phyloP scores from a whole-genome alignment of 2,888 invertebrate species.

The Acleris cristana region DNA sequence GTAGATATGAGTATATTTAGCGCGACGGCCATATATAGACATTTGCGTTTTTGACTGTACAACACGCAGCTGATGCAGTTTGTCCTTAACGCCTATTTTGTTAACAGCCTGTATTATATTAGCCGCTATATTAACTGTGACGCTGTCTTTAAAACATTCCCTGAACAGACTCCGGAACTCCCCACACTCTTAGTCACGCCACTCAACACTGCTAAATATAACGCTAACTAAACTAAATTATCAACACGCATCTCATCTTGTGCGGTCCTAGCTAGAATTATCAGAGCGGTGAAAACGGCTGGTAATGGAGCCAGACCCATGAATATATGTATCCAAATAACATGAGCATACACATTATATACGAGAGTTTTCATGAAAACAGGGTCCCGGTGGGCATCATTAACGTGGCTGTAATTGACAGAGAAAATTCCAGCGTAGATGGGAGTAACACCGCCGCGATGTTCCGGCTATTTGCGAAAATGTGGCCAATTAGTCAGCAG shows the following conservation, averaged over 20 bases:
- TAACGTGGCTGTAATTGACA: constrained; percentile 23
- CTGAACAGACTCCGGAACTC: constrained; percentile 27
- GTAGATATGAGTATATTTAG: too few relatives aligned
- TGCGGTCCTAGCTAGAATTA: constrained; percentile 19
- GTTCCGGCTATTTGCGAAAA: constrained; percentile 22
- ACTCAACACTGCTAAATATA: constrained; percentile 12
- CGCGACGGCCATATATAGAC: too few relatives aligned
- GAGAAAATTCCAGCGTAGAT: constrained; percentile 18
- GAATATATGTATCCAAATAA: background rate
- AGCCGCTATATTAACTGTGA: too few relatives aligned
- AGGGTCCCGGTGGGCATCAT: constrained; percentile 2
- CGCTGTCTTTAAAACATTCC: background rate
- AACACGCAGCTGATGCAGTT: too few relatives aligned
- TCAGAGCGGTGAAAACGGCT: background rate
- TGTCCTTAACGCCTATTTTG: too few relatives aligned
- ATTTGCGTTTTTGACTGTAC: too few relatives aligned
- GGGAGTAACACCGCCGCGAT: constrained; percentile 12
- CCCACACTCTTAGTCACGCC: constrained; percentile 16
- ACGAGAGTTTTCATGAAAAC: constrained; percentile 4
- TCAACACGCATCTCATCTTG: constrained; percentile 22
- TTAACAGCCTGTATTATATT: too few relatives aligned
- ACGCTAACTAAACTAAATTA: constrained; percentile 6
- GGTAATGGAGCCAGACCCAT: background rate
- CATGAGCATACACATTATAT: background rate
- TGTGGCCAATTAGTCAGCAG: constrained; percentile 23